Evolutionary conservation across 2,888 invertebrate species (phyloP).

Genomic region (Sinohyriopsis cumingii): DNA sequence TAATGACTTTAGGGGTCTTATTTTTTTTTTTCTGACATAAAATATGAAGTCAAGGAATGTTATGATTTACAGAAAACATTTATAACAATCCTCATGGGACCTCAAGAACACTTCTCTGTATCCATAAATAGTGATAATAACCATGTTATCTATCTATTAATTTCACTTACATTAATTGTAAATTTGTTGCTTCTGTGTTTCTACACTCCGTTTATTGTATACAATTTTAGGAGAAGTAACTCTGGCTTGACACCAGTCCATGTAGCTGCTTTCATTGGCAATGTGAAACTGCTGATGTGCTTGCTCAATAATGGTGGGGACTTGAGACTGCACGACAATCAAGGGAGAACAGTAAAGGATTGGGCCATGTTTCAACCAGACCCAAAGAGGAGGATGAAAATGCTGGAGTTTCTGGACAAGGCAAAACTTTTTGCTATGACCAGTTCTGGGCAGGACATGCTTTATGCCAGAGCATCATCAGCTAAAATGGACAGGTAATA

Average conservation of each 20-base stretch:
- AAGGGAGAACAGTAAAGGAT: conserved; percentile 66
- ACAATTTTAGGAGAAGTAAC: conserved; percentile 61
- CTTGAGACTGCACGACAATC: conserved; percentile 71
- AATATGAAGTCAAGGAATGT: too few relatives aligned
- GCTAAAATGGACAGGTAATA: conserved; percentile 29
- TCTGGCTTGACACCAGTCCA: conserved; percentile 72
- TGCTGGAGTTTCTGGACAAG: conserved; percentile 67
- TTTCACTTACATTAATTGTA: too few relatives aligned
- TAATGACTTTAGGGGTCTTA: too few relatives aligned
- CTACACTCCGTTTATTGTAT: background rate
- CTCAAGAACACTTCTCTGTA: too few relatives aligned
- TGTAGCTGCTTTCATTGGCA: conserved; percentile 70
- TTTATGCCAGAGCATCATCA: conserved; percentile 30
- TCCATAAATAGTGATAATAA: too few relatives aligned
- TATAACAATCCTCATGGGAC: too few relatives aligned
- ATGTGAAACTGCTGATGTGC: conserved; percentile 63
- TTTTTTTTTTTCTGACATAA: too few relatives aligned
- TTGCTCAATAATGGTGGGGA: conserved; percentile 72
- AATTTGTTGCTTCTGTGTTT: too few relatives aligned
- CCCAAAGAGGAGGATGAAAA: conserved; percentile 54
- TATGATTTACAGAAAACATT: too few relatives aligned
- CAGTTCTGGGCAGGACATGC: conserved; percentile 45
- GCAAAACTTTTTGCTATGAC: conserved; percentile 64
- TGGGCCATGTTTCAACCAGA: conserved; percentile 62
- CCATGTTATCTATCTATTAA: too few relatives aligned